Evolutionary conservation across 2,113 vertebrate species (phyloP).

Genomic region (Phyllostomus discolor): DNA sequence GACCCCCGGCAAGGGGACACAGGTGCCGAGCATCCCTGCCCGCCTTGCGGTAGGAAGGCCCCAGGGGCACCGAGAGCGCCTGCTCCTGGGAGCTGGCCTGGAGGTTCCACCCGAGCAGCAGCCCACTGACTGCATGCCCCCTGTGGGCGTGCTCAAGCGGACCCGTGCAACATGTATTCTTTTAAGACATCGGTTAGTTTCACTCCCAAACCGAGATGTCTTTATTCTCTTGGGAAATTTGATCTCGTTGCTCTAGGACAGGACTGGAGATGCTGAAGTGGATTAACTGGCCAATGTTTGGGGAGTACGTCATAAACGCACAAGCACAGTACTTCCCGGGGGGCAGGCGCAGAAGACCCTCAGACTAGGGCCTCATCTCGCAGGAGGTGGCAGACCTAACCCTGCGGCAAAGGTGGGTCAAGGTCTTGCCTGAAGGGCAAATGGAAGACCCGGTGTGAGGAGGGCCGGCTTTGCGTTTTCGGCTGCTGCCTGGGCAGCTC

Average conservation of each 20-base stretch:
- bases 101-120: too few relatives aligned
- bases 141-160: not conserved
- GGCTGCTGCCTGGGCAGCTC: not conserved
- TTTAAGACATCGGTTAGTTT: not conserved
- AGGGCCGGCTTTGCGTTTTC: not conserved
- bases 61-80: accelerated
- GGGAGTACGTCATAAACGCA: accelerated
- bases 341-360: not conserved
- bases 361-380: not conserved
- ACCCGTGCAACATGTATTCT: accelerated
- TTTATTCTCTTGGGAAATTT: not conserved
- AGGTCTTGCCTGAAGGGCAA: not conserved
- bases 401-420: not conserved
- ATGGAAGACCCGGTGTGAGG: not conserved
- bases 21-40: not conserved
- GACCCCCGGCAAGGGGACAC: not conserved
- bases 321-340: not conserved
- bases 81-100: not conserved
- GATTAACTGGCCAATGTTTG: not conserved
- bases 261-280: not conserved
- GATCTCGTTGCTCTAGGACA: not conserved
- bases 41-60: not conserved
- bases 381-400: not conserved
- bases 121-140: too few relatives aligned
- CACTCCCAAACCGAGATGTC: not conserved